A percentile compares a stretch with the other conserved stretches of the same genome.
Evolutionary conservation across 1,140 invertebrate genomes (phyloP).

Genomic region (Meloidogyne chitwoodi): DNA sequence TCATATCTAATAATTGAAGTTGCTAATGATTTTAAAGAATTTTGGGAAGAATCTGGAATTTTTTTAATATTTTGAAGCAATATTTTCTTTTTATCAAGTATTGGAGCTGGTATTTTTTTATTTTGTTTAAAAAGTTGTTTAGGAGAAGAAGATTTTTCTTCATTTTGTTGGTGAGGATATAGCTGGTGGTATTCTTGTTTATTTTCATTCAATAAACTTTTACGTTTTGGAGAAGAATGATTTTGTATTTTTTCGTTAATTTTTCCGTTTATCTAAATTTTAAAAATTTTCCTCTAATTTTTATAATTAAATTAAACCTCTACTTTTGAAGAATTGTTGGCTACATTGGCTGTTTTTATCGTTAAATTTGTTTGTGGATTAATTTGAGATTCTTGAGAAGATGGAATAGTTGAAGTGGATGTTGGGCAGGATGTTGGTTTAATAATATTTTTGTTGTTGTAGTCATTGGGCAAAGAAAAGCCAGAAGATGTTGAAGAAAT

Average conservation of each 20-base stretch:
- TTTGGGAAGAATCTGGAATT: not conserved
- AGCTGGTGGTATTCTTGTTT: not conserved
- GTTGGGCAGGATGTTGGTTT: not conserved
- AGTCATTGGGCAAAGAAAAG: not conserved
- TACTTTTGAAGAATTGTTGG: not conserved
- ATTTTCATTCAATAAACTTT: not conserved
- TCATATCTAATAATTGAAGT: not conserved
- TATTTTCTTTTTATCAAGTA: not conserved
- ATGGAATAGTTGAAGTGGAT: not conserved
- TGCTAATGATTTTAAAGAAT: not conserved
- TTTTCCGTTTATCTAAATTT: not conserved
- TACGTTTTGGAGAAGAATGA: not conserved
- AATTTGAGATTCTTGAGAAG: not conserved
- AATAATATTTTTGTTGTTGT: too few relatives aligned
- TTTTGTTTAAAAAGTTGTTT: not conserved
- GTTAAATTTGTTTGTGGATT: too few relatives aligned
- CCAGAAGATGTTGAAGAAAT: not conserved
- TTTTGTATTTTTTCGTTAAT: not conserved
- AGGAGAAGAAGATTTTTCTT: not conserved
- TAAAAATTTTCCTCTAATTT: not conserved
- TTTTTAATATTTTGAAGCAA: not conserved
- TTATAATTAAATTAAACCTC: too few relatives aligned
- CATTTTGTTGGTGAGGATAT: not conserved
- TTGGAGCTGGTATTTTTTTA: not conserved
- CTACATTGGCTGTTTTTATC: not conserved